These are phyloP conservation scores for Monochamus saltuarius DNA, from an alignment of 1,140 invertebrate species.

Conservation along the genomic window DNA sequence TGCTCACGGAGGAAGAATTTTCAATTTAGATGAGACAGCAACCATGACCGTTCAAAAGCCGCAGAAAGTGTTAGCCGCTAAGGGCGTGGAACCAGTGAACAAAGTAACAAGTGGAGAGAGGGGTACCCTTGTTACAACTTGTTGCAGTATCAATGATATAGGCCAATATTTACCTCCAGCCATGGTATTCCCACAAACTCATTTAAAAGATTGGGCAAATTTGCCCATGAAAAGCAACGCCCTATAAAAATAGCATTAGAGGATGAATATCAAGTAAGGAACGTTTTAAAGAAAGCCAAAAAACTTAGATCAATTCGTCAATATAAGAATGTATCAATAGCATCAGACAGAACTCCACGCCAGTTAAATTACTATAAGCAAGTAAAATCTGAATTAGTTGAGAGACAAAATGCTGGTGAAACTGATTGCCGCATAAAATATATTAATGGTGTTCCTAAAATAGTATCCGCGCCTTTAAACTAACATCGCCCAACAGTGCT, in stretches of 20 bases:
- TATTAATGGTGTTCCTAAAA: constrained; percentile 10
- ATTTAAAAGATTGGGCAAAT: too few relatives aligned
- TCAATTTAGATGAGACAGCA: constrained; percentile 53
- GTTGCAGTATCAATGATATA: too few relatives aligned
- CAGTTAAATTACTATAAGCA: constrained; percentile 5
- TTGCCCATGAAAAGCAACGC: too few relatives aligned
- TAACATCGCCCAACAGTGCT: background rate
- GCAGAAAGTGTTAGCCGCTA: constrained; percentile 45
- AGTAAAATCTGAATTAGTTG: background rate
- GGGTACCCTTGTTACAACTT: constrained; percentile 51
- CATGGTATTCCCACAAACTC: constrained; percentile 45
- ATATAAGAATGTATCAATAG: constrained; percentile 1
- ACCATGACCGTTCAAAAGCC: constrained; percentile 53
- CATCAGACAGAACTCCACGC: background rate
- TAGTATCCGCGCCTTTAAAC: constrained; percentile 9
- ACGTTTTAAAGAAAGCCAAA: background rate
- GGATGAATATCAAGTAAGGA: background rate
- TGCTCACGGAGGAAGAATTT: constrained; percentile 41
- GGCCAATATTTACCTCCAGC: constrained; percentile 38
- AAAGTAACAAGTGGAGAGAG: constrained; percentile 51
- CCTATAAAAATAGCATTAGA: background rate
- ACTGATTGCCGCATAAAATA: constrained; percentile 10
- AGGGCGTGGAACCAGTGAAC: constrained; percentile 45
- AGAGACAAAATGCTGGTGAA: background rate
- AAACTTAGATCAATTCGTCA: background rate